Evolutionary conservation across 92 coral and sea anemone species (phyloP).

Genomic region (Plumapathes pennacea): DNA sequence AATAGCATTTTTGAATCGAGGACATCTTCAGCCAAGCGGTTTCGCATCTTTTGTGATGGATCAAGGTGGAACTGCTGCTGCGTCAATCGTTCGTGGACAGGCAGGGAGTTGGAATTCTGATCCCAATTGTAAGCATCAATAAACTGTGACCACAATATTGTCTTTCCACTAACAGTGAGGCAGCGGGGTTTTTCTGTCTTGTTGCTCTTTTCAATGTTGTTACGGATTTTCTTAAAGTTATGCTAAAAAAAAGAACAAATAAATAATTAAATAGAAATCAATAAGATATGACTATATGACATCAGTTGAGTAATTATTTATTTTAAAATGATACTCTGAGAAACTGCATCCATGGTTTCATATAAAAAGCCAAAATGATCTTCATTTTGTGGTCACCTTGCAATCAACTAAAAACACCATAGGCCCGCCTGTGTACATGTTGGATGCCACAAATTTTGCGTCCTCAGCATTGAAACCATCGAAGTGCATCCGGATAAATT

Average conservation of each 20-base stretch:
- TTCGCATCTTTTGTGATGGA: slow-evolving; percentile 48
- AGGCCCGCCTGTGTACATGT: too few species aligned
- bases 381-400: too few species aligned
- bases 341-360: too few species aligned
- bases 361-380: too few species aligned
- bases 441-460: slow-evolving; percentile 6
- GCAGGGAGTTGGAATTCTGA: slow-evolving; percentile 25
- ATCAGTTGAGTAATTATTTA: too few species aligned
- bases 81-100: slow-evolving; percentile 44
- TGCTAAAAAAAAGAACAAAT: too few species aligned
- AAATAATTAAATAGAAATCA: too few species aligned
- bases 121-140: slow-evolving; percentile 47
- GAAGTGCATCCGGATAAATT: slow-evolving; percentile 38
- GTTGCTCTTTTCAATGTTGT: slow-evolving; percentile 47
- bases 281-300: too few species aligned
- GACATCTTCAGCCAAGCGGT: slow-evolving; percentile 54
- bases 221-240: slow-evolving; percentile 54
- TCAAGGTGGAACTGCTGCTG: slow-evolving; percentile 48
- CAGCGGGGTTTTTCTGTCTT: slow-evolving; percentile 18
- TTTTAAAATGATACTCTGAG: too few species aligned
- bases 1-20: slow-evolving; percentile 47
- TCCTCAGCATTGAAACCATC: slow-evolving; percentile 11
- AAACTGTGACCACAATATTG: slow-evolving; percentile 44
- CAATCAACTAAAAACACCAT: too few species aligned
- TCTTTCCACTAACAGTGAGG: slow-evolving; percentile 26